These are phyloP conservation scores for Frankliniella fusca DNA, from an alignment of 2,888 invertebrate species.

Conservation along the genomic window DNA sequence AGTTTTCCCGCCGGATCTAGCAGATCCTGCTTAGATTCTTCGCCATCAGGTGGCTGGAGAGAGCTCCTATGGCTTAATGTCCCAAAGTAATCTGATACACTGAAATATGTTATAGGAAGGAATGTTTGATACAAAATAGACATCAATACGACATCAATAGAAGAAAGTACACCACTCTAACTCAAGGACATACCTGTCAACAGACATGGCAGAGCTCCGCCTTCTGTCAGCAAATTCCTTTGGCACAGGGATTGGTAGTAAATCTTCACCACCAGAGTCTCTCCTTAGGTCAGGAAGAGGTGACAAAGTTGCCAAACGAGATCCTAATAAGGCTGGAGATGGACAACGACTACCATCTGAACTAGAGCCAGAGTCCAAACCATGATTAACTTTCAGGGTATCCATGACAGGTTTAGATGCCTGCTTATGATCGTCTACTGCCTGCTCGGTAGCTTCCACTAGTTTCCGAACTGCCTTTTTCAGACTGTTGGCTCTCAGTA, in stretches of 20 bases:
- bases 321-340: slow-evolving; percentile 43
- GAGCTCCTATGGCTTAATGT: background rate
- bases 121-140: no score
- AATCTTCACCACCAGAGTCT: slow-evolving; percentile 58
- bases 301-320: slow-evolving; percentile 59
- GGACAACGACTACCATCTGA: slow-evolving; percentile 51
- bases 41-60: background rate
- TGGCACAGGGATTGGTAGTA: slow-evolving; percentile 62
- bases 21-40: background rate
- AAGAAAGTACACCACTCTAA: background rate
- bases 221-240: slow-evolving; percentile 78
- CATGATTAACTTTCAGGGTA: slow-evolving; percentile 33
- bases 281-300: slow-evolving; percentile 62
- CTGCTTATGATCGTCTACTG: slow-evolving; percentile 52
- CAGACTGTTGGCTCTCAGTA: slow-evolving; percentile 71
- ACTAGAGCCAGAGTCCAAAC: slow-evolving; percentile 48
- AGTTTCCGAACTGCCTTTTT: slow-evolving; percentile 76
- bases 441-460: slow-evolving; percentile 73
- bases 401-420: slow-evolving; percentile 32
- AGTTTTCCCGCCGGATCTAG: background rate
- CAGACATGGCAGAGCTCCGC: slow-evolving; percentile 48
- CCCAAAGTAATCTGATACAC: background rate
- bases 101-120: background rate
- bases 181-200: background rate
- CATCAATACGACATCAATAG: no score